Base-by-base conservation (phyloP, 2,888 invertebrate genomes). In the Nowickia ferox region DNA sequence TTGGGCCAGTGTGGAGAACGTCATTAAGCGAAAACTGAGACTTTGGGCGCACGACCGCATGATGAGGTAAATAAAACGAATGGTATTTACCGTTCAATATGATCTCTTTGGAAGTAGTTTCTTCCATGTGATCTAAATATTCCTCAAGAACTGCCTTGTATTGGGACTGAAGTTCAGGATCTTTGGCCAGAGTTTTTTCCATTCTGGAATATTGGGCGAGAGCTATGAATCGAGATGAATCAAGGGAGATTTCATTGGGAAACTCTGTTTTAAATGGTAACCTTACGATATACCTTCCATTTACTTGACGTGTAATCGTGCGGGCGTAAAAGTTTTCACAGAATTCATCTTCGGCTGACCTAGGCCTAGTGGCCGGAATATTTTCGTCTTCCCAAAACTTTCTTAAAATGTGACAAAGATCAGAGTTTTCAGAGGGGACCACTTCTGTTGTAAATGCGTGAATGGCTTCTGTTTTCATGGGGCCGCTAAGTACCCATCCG, bases 301-400 rank as follows among this genome's bases (percentile, higher is more conserved):
- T 30, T 30, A 30, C 30, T 6, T 30, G 30, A 30, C 30, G 30
- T 30, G 30, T 30, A 30, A 6, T 30, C 30, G 30, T 30, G 30
- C 30, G n/a, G 2, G 40, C 6, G 17, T 61, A 61, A 1, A 61
- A 9, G 2, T 40, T 9, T 40, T 61, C 61, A 61, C 61, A 61
- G n/a, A n/a, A 40, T 5, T 61, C 40, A 61, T 61, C 38, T 61
- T 61, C 61, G 1, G 2, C 17, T n/a, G 42, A 40, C 1, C 1
- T 61, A 1, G 11, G 4, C 9, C 61, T 40, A n/a, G n/a, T 1
- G 13, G 1, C 9, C 4, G 40, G 40, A 40, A 40, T 40, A 2
- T 61, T n/a, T 40, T 61, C 61, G 15, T 30, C 38, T 30, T 57
- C 57, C 57, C 57, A 57, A 30, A 30, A 30, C 19, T 15, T 51